These are phyloP conservation scores for Melipona bicolor DNA, from an alignment of 2,888 invertebrate species.

Conservation along the genomic window DNA sequence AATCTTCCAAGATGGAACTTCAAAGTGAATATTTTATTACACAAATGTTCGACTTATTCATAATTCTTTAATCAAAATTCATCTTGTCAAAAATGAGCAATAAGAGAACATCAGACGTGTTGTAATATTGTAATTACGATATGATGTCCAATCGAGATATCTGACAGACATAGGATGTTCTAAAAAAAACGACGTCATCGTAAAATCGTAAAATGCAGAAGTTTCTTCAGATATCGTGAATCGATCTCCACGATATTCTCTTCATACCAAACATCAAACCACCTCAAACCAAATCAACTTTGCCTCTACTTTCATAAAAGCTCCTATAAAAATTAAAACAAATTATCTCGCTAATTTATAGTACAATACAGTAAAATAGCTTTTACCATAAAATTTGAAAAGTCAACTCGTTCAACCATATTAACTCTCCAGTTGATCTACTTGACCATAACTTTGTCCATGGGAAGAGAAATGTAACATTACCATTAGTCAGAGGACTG, in stretches of 20 bases:
- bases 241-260: neutral
- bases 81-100: constrained; percentile 4
- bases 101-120: neutral
- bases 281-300: neutral
- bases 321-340: neutral
- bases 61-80: neutral
- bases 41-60: neutral
- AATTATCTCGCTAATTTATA: neutral
- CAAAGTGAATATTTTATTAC: neutral
- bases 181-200: neutral
- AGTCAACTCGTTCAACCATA: neutral
- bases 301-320: neutral
- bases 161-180: neutral
- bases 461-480: neutral
- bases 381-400: neutral
- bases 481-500: neutral
- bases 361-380: too few relatives aligned
- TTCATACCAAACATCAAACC: neutral
- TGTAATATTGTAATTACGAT: constrained; percentile 33
- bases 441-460: neutral
- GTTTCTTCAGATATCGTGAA: neutral
- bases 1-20: neutral
- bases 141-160: constrained; percentile 28
- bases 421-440: neutral
- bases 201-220: neutral